Evolutionary conservation across 2,113 vertebrate genomes (phyloP).

Genomic region (Miniopterus natalensis): DNA sequence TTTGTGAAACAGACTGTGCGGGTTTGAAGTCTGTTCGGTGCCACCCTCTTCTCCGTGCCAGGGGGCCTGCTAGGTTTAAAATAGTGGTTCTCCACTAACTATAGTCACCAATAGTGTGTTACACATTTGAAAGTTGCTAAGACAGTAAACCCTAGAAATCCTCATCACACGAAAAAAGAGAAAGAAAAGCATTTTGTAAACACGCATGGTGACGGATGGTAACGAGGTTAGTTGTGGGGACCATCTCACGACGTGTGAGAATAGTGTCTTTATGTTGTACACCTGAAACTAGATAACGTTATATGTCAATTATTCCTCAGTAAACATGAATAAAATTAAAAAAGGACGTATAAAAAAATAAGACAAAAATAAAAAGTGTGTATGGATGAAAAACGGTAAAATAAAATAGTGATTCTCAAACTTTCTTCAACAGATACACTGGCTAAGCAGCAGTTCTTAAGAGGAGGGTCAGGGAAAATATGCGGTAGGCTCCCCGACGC

Average conservation of each 20-base stretch:
- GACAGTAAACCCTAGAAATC: neutral
- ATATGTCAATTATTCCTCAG: neutral
- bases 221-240: neutral
- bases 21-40: neutral
- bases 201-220: neutral
- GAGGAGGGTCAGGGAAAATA: neutral
- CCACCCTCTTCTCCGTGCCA: neutral
- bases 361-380: neutral
- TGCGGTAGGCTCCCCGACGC: rapidly evolving
- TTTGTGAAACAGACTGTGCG: neutral
- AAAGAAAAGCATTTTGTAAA: neutral
- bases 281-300: neutral
- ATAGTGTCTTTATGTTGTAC: neutral
- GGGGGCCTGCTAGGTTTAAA: too few species aligned
- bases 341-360: neutral
- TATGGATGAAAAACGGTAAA: neutral
- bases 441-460: neutral
- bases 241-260: neutral
- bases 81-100: neutral
- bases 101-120: neutral
- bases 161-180: neutral
- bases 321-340: neutral
- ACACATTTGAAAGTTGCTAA: neutral
- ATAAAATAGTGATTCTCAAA: neutral
- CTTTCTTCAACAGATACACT: neutral